Evolutionary conservation across 2,113 vertebrate species (phyloP), one percentile per base, ranked within the genome.

Genomic region (Orientallactaga bullata): DNA sequence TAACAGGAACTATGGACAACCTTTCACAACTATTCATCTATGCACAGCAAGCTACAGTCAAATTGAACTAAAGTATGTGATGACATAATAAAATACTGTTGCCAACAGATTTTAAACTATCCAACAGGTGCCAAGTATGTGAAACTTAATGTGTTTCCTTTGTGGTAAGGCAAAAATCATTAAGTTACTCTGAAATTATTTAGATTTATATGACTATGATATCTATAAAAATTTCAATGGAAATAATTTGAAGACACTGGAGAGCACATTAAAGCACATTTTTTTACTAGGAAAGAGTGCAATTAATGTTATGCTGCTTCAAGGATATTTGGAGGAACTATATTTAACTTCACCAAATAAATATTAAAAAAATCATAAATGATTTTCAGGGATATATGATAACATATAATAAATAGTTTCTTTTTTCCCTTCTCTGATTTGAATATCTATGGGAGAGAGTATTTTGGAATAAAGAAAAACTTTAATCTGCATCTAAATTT

Each of bases 21-120:
- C 91, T 81, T 76, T 47, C 60, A 71, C 8, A 81, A 55, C 28
- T 24, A 76, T 55, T 16, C 12, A 12, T 55, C 55, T 55, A 55
- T 55, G 7, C 55, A 6, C 12, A 16, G 55, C 10, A 55, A 55
- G 7, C 15, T 55, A 55, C 55, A 13, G 55, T 47, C 42, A 47
- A 47, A 28, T 84, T 28, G 32, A 55, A 85, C 47, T 26, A 69
- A 47, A 95, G 39, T 42, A 84, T 32, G 17, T 84, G 51, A 63
- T 26, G 79, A 63, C 28, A 63, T 12, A 24, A 81, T 71, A 32
- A 76, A n/a, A 85, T 4, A 7, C 24, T 13, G 21, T 28, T 84
- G n/a, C 80, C 72, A 80, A 73, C 26, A 88, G 24, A 30, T 80
- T 77, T 88, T 65, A 77, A 87, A 28, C 28, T 58, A 85, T n/a